Evolutionary conservation across 2,113 vertebrate species (phyloP), one percentile per base, ranked within the genome.

Genomic region (Rana temporaria): DNA sequence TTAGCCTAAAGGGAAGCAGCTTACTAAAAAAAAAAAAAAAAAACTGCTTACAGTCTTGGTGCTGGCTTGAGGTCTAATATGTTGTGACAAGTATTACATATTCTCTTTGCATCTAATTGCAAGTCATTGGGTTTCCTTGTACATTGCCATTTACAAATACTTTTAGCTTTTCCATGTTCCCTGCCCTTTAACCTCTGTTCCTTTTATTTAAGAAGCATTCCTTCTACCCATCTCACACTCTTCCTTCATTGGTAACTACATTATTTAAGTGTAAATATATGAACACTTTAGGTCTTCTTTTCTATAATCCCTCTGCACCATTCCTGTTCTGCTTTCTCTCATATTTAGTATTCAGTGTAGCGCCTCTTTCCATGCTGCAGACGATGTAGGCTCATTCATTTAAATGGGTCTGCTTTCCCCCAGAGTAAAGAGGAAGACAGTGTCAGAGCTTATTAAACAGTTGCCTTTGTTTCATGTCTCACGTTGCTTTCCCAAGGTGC

Each of bases 371-470:
- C 65, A 34, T 62, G 64, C 52, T 73, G 42, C 59, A 64, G 69
- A 48, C 32, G 5, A 16, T 62, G 26, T 64, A 64, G 34, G 19
- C 79, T 73, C 42, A 55, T 81, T 79, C 69, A 72, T 81, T 65
- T 81, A 72, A 65, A 81, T 81, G 79, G 69, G 57, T 72, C 42
- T 73, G 57, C 55, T 34, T 65, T 52, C 68, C 59, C 79, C 60
- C 11, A 56, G 60, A 56, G 77, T 32, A 69, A 57, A 67, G 38
- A 68, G 60, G 24, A 60, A 56, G 79, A 73, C 73, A 60, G 59
- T 64, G 69, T 72, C 69, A 79, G 26, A 55, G 79, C 69, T 64
- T 82, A 65, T 65, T 73, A 73, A 74, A 75, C 70, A 38, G 53
- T 34, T 53, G 62, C 60, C 42, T 82, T 73, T 73, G 60, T 79